Conservation (phyloP, 92 coral and sea anemone species). For the Galaxea fascicularis region DNA sequence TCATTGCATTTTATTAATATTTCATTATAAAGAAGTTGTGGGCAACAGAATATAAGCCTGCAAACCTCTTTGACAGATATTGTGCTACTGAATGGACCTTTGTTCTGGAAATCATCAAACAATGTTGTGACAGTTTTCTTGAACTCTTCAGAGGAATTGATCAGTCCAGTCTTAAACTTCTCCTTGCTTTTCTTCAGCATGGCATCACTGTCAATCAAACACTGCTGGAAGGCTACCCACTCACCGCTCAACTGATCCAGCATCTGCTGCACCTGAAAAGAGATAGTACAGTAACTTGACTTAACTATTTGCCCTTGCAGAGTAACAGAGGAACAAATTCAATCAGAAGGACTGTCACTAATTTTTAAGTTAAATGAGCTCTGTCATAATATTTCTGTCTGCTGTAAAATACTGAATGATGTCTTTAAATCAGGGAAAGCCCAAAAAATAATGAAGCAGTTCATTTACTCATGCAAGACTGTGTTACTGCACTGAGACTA, state of each 20-base stretch:
- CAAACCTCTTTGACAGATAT: conserved; percentile 87
- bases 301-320: not conserved
- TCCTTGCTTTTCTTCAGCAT: conserved; percentile 99
- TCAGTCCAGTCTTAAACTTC: conserved; percentile 96
- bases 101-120: conserved; percentile 93
- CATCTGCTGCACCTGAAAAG: conserved; percentile 90
- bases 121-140: conserved; percentile 91
- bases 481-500: too few relatives aligned
- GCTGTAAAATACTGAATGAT: too few relatives aligned
- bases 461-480: too few relatives aligned
- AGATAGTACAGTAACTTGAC: not conserved
- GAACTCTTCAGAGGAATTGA: conserved; percentile 95
- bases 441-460: too few relatives aligned
- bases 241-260: conserved; percentile 94
- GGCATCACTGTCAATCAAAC: conserved; percentile 94
- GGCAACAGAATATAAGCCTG: not conserved
- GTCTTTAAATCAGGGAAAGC: too few relatives aligned
- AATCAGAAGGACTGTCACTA: too few relatives aligned
- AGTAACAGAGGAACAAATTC: not conserved
- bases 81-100: conserved; percentile 91
- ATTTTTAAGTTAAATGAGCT: too few relatives aligned
- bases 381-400: too few relatives aligned
- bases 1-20: too few relatives aligned
- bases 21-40: not conserved
- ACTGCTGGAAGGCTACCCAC: conserved; percentile 99